Percentiles rank a stretch among this genome's conserved stretches.
Evolutionary conservation across 1,140 invertebrate genomes (phyloP).

Genomic region (Lerema accius): DNA sequence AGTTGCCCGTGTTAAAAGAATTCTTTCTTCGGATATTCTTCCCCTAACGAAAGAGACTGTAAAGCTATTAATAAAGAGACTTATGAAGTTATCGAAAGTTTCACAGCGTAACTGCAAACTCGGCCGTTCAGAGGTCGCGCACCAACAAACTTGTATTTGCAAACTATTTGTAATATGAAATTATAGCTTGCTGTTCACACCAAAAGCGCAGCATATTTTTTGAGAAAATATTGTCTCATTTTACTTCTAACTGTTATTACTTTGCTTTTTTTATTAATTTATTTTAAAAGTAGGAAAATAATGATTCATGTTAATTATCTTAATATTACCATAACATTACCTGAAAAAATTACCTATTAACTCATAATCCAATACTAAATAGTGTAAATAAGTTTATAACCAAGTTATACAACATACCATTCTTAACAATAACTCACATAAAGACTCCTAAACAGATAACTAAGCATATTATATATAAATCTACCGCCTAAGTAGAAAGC

Average conservation of each 20-base stretch:
- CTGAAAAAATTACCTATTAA: no score
- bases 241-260: no score
- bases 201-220: constrained; percentile 3
- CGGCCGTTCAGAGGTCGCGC: constrained; percentile 65
- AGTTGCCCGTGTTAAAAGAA: neutral
- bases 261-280: no score
- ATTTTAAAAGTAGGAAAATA: no score
- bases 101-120: constrained; percentile 56
- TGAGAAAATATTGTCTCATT: no score
- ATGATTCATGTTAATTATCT: no score
- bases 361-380: no score
- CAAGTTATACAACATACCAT: no score
- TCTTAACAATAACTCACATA: no score
- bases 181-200: constrained; percentile 58
- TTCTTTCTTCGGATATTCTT: constrained; percentile 13
- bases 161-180: constrained; percentile 77
- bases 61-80: constrained; percentile 73
- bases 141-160: constrained; percentile 70
- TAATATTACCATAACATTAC: no score
- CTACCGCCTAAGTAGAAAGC: constrained; percentile 22
- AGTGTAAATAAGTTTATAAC: no score
- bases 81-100: constrained; percentile 77
- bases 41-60: constrained; percentile 39
- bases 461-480: constrained; percentile 24
- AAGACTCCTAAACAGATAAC: constrained; percentile 11